Evolutionary conservation across 1,140 invertebrate genomes (phyloP).

Genomic region (Orius laevigatus): DNA sequence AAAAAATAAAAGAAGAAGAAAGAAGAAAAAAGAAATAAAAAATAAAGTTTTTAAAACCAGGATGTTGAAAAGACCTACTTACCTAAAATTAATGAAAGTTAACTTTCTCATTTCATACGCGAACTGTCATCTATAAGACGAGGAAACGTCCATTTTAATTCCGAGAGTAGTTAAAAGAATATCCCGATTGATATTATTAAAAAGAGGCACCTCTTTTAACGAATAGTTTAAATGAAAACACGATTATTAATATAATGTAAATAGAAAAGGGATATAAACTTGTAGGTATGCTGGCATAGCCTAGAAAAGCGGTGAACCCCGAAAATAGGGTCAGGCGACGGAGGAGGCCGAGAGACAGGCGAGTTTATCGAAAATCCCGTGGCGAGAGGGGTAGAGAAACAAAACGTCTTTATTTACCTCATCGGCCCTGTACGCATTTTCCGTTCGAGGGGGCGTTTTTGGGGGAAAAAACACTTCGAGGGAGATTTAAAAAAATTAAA

Average conservation of each 20-base stretch:
- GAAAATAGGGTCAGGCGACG: slow-evolving; percentile 22
- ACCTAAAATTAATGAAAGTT: slow-evolving; percentile 18
- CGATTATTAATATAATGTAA: no score
- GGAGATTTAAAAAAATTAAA: no score
- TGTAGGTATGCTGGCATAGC: slow-evolving; percentile 18
- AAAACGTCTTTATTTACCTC: slow-evolving; percentile 1
- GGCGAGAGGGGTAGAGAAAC: no score
- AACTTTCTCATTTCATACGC: slow-evolving; percentile 20
- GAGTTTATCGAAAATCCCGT: no score
- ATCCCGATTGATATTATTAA: no score
- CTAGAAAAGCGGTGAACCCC: slow-evolving; percentile 22
- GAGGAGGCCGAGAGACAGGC: neutral
- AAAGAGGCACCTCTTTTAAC: slow-evolving; percentile 1
- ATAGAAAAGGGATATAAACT: neutral
- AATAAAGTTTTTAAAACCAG: slow-evolving; percentile 11
- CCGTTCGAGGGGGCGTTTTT: neutral
- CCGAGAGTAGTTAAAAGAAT: no score
- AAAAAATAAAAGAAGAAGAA: neutral
- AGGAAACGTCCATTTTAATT: slow-evolving; percentile 12
- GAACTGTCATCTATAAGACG: slow-evolving; percentile 20
- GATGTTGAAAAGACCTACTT: slow-evolving; percentile 19
- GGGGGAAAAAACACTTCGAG: slow-evolving; percentile 12
- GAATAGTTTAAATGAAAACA: slow-evolving; percentile 5
- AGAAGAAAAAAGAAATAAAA: slow-evolving; percentile 1
- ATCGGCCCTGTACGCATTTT: slow-evolving; percentile 5